Conservation (phyloP, 1,140 invertebrate genomes). For the Drosophila triauraria region DNA sequence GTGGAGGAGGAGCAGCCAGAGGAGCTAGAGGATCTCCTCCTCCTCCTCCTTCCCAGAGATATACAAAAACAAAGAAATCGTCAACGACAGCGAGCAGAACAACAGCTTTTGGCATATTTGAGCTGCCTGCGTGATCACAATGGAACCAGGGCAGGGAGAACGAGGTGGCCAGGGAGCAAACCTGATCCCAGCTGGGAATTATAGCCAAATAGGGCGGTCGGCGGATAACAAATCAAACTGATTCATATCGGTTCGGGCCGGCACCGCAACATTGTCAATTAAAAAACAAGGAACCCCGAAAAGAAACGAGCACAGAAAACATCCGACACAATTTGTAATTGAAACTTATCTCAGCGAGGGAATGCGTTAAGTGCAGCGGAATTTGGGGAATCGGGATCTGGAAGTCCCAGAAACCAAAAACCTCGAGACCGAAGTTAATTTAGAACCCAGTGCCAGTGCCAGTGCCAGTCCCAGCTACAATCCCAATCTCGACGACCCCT, state of each 20-base stretch:
- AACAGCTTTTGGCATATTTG: conserved; percentile 78
- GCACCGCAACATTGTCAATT: conserved; percentile 66
- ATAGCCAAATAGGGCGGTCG: conserved; percentile 45
- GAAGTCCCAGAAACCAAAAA: conserved; percentile 26
- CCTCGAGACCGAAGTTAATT: conserved; percentile 62
- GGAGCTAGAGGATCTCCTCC: neutral
- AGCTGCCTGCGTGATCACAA: conserved; percentile 52
- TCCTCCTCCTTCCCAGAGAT: neutral
- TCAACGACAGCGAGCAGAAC: conserved; percentile 64
- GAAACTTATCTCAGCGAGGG: conserved; percentile 73
- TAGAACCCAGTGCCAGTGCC: conserved; percentile 33
- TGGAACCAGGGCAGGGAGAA: neutral
- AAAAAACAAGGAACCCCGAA: conserved; percentile 46
- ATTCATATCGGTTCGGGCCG: conserved; percentile 55
- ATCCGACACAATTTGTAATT: conserved; percentile 79
- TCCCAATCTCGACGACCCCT: conserved; percentile 13
- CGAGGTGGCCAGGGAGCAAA: neutral
- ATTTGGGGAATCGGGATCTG: conserved; percentile 38
- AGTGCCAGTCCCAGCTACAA: too few relatives aligned
- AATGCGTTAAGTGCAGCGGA: conserved; percentile 80
- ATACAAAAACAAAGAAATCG: conserved; percentile 68
- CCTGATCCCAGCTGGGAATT: conserved; percentile 43
- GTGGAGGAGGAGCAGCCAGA: conserved; percentile 2
- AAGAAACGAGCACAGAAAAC: conserved; percentile 23
- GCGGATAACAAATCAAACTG: conserved; percentile 55